These are phyloP conservation scores for Netta rufina DNA, from an alignment of 2,797 vertebrate species.

Conservation along the genomic window DNA sequence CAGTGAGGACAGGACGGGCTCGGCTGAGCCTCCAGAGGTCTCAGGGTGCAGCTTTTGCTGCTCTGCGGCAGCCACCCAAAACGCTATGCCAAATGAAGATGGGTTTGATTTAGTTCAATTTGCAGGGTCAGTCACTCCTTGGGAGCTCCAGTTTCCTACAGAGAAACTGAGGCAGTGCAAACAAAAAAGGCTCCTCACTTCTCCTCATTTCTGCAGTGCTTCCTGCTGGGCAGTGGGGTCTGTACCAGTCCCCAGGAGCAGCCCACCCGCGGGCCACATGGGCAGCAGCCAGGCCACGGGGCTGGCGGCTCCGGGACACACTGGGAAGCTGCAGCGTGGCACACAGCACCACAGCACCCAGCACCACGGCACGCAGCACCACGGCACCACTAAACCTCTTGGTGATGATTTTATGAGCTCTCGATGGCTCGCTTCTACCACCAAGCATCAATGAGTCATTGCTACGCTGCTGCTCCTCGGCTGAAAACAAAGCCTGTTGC, in stretches of 20 bases:
- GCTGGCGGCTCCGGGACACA: background rate
- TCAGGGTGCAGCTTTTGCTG: background rate
- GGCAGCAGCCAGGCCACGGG: background rate
- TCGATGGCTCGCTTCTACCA: background rate
- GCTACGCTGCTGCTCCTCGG: background rate
- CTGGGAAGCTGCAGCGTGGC: background rate
- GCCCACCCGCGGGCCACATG: rapidly evolving
- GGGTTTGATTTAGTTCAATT: background rate
- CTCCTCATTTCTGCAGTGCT: rapidly evolving
- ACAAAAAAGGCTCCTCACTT: background rate
- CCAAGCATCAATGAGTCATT: background rate
- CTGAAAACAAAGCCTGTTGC: background rate
- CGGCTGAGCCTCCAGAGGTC: too few species aligned
- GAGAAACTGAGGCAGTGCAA: background rate
- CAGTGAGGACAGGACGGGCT: background rate
- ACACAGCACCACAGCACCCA: background rate
- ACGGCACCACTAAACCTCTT: rapidly evolving
- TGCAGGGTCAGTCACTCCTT: background rate
- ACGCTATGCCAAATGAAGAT: rapidly evolving
- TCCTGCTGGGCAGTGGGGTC: too few species aligned
- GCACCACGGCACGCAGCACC: too few species aligned
- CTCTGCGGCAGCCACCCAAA: too few species aligned
- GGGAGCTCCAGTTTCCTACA: background rate
- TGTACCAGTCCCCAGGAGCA: too few species aligned
- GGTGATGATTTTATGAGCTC: background rate